Evolutionary conservation across 2,888 invertebrate species (phyloP), one percentile per base, ranked within the genome.

Genomic region (Glyphotaelius pellucidus): DNA sequence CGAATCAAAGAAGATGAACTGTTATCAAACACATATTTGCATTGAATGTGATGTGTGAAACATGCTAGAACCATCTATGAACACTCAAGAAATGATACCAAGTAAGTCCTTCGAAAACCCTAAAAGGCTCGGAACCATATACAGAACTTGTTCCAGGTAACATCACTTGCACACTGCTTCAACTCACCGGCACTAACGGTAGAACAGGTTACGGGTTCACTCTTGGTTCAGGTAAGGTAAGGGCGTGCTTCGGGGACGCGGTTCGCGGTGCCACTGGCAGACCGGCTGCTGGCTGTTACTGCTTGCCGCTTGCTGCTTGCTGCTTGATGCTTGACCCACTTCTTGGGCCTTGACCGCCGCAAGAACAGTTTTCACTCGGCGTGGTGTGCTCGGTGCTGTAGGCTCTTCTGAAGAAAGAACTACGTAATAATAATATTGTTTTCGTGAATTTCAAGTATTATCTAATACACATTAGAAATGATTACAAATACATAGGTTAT

Each of bases 311-410:
- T n/a, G n/a, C n/a, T n/a, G n/a, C n/a, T 25, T 9, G 2, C 9
- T 25, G 15, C 42, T 38, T 86, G 52, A 15, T 85, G 80, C 42
- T 90, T 92, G 92, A 90, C 92, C 90, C 90, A 92, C 91, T 92
- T 92, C 86, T 42, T 42, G 90, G 93, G 91, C 92, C 93, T 92
- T 93, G 92, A 92, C 92, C 93, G 92, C 92, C 89, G 92, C 91
- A 89, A 90, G 91, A 87, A 91, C 91, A 38, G 90, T 92, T 93
- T 93, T 93, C 93, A 93, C 93, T 93, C 90, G 84, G 91, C 90
- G 80, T 35, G 80, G 32, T 79, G 31, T 67, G 4, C 52, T 52
- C 80, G n/a, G 38, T 67, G 67, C 67, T 67, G 9, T 25, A 11
- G 25, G 67, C 67, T 25, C 25, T 25, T n/a, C 25, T n/a, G 67